phyloP scores from a whole-genome alignment of 2,797 vertebrate species.

The Poecilia velifera region DNA sequence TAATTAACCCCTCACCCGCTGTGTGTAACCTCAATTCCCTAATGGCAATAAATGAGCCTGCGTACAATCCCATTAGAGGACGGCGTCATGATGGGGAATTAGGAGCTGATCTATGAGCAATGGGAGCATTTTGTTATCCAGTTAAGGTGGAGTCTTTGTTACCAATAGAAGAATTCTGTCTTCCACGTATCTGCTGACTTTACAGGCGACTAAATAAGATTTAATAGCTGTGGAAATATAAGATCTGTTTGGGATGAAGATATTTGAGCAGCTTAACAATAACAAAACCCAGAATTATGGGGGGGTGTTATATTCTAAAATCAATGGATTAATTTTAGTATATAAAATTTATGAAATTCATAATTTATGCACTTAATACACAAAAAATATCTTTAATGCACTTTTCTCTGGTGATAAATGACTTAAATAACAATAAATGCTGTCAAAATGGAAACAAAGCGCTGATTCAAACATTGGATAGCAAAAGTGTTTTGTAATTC shows the following conservation, averaged over 20 bases:
- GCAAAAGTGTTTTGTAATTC: neutral
- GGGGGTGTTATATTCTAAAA: too few species aligned
- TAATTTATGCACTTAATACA: too few species aligned
- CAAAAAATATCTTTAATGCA: neutral
- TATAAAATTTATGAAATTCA: too few species aligned
- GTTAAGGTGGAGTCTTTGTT: conserved; percentile 1
- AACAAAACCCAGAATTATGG: neutral
- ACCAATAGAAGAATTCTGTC: neutral
- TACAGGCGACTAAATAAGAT: neutral
- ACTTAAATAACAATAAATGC: conserved; percentile 84
- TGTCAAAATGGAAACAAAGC: conserved; percentile 76
- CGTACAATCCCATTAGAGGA: conserved; percentile 84
- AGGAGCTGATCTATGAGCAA: conserved; percentile 12
- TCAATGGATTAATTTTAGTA: too few species aligned
- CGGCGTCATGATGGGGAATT: conserved; percentile 82
- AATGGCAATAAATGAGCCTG: conserved; percentile 83
- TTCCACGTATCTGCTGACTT: neutral
- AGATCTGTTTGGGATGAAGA: neutral
- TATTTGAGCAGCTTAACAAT: neutral
- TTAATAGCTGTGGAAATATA: neutral
- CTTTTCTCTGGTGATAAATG: neutral
- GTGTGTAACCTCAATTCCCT: conserved; percentile 79
- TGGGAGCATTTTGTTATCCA: conserved; percentile 1
- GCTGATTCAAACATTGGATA: neutral
- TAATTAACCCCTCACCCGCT: conserved; percentile 96